A percentile compares a stretch with the other conserved stretches of the same genome.
phyloP scores from a whole-genome alignment of 1,140 invertebrate species.

The Camponotus floridanus region DNA sequence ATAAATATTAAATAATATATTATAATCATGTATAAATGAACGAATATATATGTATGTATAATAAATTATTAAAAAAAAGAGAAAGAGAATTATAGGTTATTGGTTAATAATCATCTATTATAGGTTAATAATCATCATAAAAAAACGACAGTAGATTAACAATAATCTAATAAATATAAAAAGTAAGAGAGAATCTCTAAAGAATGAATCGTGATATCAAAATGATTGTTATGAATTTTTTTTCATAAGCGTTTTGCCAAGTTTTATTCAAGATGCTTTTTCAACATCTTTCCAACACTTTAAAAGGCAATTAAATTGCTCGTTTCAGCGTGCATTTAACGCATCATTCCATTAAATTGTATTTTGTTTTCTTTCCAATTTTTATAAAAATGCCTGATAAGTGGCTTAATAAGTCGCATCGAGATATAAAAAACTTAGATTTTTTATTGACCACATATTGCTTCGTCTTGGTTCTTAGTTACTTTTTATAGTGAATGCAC shows the following conservation, averaged over 20 bases:
- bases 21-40: neutral
- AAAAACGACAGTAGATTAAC: neutral
- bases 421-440: neutral
- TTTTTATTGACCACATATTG: conserved; percentile 27
- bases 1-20: neutral
- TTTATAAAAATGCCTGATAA: conserved; percentile 33
- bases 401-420: conserved; percentile 2
- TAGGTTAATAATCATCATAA: neutral
- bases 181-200: neutral
- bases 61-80: neutral
- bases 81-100: neutral
- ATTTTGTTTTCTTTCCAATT: neutral
- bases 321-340: conserved; percentile 20
- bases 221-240: neutral
- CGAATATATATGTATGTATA: neutral
- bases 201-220: neutral
- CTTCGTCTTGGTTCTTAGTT: neutral
- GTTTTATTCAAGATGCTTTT: conserved; percentile 23
- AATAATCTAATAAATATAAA: neutral
- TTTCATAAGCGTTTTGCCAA: neutral
- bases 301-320: conserved; percentile 32
- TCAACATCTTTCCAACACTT: neutral
- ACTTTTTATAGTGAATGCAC: conserved; percentile 3
- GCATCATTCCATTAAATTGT: conserved; percentile 30
- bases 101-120: conserved; percentile 5